Evolutionary conservation across 2,888 invertebrate genomes (phyloP).

Genomic region (Sthenelais limicola): DNA sequence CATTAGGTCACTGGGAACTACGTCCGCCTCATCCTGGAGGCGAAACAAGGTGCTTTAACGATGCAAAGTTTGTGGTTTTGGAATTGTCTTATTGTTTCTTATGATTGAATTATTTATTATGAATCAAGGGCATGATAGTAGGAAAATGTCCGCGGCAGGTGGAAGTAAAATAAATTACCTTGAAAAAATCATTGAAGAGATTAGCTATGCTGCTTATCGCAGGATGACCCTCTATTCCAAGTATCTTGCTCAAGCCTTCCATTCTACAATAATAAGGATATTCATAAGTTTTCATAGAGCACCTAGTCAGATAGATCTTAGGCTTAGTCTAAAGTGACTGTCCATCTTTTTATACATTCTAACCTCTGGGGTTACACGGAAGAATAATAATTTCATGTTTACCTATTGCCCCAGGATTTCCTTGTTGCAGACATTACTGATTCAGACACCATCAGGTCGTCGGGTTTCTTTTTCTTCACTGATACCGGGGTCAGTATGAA

Average conservation of each 20-base stretch:
- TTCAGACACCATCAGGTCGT: conserved; percentile 25
- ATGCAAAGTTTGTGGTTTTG: too few species aligned
- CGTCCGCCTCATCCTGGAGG: conserved; percentile 24
- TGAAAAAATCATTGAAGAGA: conserved; percentile 28
- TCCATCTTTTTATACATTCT: too few species aligned
- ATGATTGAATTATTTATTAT: too few species aligned
- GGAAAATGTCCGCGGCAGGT: too few species aligned
- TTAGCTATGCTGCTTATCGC: conserved; percentile 16
- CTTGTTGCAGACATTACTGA: conserved; percentile 9
- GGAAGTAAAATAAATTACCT: conserved; percentile 33
- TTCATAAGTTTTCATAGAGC: too few species aligned
- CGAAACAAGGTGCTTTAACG: too few species aligned
- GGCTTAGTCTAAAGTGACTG: too few species aligned
- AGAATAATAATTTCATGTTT: background rate
- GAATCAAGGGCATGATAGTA: too few species aligned
- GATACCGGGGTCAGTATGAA: conserved; percentile 13
- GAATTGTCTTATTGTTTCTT: too few species aligned
- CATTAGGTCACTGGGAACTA: conserved; percentile 46
- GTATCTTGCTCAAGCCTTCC: conserved; percentile 6
- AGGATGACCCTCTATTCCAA: conserved; percentile 39
- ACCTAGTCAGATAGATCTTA: too few species aligned
- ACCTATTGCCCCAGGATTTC: conserved; percentile 22
- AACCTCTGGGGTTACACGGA: too few species aligned
- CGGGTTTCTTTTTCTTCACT: background rate
- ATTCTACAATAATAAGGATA: conserved; percentile 12